A percentile compares a stretch with the other conserved stretches of the same genome.
Conservation (phyloP, 1,140 invertebrate genomes). For the Solenopsis fugax region DNA sequence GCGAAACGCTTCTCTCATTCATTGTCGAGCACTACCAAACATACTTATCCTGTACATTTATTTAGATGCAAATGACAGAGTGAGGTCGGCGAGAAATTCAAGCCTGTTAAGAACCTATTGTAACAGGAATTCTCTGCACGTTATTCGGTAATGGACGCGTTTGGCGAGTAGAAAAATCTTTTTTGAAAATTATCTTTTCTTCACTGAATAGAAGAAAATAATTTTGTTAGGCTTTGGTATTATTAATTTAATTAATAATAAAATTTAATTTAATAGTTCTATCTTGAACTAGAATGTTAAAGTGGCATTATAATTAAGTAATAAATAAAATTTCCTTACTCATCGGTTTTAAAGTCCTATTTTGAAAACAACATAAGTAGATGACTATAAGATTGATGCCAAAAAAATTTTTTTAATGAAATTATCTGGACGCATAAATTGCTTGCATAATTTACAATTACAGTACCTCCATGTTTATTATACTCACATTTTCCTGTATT, state of each 20-base stretch:
- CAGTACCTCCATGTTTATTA: constrained; percentile 34
- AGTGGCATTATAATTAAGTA: neutral
- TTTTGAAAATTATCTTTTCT: neutral
- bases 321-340: too few species aligned
- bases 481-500: constrained; percentile 83
- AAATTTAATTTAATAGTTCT: neutral
- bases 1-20: constrained; percentile 27
- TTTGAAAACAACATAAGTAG: neutral
- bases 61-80: constrained; percentile 34
- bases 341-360: too few species aligned
- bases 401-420: neutral
- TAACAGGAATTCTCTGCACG: neutral
- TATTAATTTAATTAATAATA: too few species aligned
- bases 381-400: neutral
- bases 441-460: neutral
- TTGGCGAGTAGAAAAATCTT: neutral
- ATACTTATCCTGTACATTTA: constrained; percentile 13
- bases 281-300: neutral
- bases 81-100: neutral
- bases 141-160: neutral
- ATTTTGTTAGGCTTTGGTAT: neutral
- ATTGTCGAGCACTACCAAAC: constrained; percentile 18
- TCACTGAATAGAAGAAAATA: neutral
- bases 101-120: constrained; percentile 12
- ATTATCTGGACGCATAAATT: neutral